Percentiles rank a stretch among this genome's conserved stretches.
These are phyloP conservation scores for Perca fluviatilis DNA, from an alignment of 2,113 vertebrate species.

Conservation along the genomic window DNA sequence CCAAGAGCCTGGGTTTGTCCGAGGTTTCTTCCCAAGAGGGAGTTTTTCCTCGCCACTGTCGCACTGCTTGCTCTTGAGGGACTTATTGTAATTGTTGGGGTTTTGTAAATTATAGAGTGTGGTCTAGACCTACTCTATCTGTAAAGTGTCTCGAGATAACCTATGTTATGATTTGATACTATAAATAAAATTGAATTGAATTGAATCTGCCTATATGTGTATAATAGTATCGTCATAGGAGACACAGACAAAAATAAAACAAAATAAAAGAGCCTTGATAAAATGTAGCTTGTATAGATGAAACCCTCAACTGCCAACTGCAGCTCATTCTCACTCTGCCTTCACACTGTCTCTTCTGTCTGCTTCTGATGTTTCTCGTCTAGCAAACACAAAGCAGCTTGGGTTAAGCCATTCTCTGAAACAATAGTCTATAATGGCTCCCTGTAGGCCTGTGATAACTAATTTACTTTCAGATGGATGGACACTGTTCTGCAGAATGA, in stretches of 20 bases:
- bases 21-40: too few species aligned
- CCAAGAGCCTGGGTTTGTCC: too few species aligned
- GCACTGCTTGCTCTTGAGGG: too few species aligned
- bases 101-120: too few species aligned
- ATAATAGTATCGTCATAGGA: slow-evolving; percentile 17
- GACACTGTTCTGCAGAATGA: slow-evolving; percentile 64
- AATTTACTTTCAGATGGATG: slow-evolving; percentile 73
- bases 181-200: too few species aligned
- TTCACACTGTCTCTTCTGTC: slow-evolving; percentile 49
- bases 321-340: slow-evolving; percentile 38
- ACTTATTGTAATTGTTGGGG: too few species aligned
- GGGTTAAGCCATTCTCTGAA: slow-evolving; percentile 73
- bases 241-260: neutral
- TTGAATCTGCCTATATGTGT: slow-evolving; percentile 11
- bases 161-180: too few species aligned
- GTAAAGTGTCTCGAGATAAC: too few species aligned
- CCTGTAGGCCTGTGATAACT: slow-evolving; percentile 77
- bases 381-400: slow-evolving; percentile 75
- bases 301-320: slow-evolving; percentile 42
- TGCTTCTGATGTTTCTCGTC: slow-evolving; percentile 65
- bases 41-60: too few species aligned
- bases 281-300: slow-evolving; percentile 45
- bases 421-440: slow-evolving; percentile 78
- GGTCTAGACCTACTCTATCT: too few species aligned
- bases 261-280: slow-evolving; percentile 22